phyloP scores from a whole-genome alignment of 64 coral and sea anemone species.

The Orbicella faveolata region DNA sequence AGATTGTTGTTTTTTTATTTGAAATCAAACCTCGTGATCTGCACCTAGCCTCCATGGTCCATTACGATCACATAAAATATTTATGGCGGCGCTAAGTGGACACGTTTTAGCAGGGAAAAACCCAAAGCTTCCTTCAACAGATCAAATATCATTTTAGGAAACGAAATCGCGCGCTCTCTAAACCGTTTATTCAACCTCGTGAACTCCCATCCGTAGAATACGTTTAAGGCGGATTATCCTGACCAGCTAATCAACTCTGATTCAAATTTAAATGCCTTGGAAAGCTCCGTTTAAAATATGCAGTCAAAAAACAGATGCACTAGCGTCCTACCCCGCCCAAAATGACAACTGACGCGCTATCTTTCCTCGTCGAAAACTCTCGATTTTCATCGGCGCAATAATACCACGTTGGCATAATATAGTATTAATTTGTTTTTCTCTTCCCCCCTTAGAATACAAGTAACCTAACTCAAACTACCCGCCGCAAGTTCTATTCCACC shows the following conservation, averaged over 20 bases:
- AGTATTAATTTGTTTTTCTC: not conserved
- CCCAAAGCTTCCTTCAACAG: not conserved
- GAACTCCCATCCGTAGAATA: not conserved
- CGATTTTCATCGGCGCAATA: not conserved
- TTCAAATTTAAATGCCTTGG: constrained; percentile 35
- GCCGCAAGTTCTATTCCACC: not conserved
- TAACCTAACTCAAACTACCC: constrained; percentile 21
- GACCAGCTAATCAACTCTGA: not conserved
- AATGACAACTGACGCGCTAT: constrained; percentile 25
- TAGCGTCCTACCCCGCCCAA: constrained; percentile 35
- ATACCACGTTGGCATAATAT: not conserved
- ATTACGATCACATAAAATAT: constrained; percentile 40
- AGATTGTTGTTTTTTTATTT: constrained; percentile 4
- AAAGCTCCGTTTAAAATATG: constrained; percentile 40
- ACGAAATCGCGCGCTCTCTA: not conserved
- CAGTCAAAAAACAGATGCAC: constrained; percentile 36
- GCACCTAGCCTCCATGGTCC: not conserved
- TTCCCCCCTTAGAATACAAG: constrained; percentile 19
- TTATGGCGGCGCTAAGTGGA: constrained; percentile 23
- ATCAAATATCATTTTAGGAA: not conserved
- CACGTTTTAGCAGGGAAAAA: constrained; percentile 32
- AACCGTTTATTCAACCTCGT: not conserved
- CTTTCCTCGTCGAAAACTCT: not conserved
- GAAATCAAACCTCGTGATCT: constrained; percentile 2
- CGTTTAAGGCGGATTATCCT: not conserved